Conservation (phyloP, 2,888 invertebrate genomes). For the Adineta ricciae region DNA sequence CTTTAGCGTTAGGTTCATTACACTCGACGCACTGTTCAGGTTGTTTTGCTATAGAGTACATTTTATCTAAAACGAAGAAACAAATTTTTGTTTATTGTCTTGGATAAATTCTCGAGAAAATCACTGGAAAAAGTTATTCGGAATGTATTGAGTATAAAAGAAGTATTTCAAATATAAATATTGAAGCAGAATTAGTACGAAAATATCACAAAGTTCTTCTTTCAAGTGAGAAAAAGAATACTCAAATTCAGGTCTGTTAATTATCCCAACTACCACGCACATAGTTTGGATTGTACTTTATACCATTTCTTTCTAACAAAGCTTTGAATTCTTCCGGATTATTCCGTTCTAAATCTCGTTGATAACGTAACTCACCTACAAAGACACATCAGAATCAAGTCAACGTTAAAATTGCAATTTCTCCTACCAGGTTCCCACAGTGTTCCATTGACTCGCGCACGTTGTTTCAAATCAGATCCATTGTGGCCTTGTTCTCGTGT, state of each 20-base stretch:
- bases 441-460: conserved; percentile 5
- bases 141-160: too few relatives aligned
- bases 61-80: neutral
- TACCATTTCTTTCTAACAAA: conserved; percentile 20
- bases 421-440: neutral
- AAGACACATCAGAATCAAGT: neutral
- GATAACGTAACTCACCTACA: neutral
- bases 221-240: too few relatives aligned
- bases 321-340: conserved; percentile 3
- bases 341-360: neutral
- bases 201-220: too few relatives aligned
- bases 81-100: neutral
- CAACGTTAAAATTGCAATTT: too few relatives aligned
- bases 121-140: neutral
- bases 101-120: neutral
- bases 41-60: neutral
- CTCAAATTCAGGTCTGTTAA: neutral
- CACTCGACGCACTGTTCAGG: neutral
- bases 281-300: neutral
- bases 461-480: neutral
- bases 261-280: neutral
- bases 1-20: neutral
- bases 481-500: neutral
- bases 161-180: too few relatives aligned
- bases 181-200: too few relatives aligned